These are phyloP conservation scores for Danaus chrysippus DNA, from an alignment of 2,888 invertebrate genomes.

Conservation along the genomic window DNA sequence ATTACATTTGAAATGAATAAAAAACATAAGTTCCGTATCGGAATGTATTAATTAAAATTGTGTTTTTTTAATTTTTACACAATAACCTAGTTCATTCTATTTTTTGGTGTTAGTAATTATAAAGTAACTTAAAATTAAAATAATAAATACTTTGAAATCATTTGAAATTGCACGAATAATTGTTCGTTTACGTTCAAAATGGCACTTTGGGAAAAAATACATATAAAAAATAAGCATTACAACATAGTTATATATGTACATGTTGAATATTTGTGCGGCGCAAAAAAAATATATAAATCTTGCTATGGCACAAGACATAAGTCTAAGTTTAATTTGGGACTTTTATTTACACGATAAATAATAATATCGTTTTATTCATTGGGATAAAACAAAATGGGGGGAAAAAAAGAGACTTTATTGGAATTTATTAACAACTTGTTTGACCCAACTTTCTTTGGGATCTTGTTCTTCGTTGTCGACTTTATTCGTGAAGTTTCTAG, in stretches of 20 bases:
- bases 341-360: constrained; percentile 56
- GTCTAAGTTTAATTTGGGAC: constrained; percentile 50
- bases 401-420: constrained; percentile 66
- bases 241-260: constrained; percentile 34
- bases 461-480: constrained; percentile 43
- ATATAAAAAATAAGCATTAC: constrained; percentile 56
- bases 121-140: constrained; percentile 54
- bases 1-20: not conserved
- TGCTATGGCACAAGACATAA: constrained; percentile 70
- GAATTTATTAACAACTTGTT: constrained; percentile 85
- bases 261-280: constrained; percentile 40
- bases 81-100: constrained; percentile 48
- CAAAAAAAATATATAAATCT: constrained; percentile 43
- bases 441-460: constrained; percentile 83
- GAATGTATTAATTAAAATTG: constrained; percentile 28
- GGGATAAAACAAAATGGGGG: constrained; percentile 49
- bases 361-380: constrained; percentile 40
- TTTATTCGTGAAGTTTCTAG: constrained; percentile 11
- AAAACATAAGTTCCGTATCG: constrained; percentile 24
- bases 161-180: constrained; percentile 59
- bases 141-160: constrained; percentile 64
- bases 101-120: constrained; percentile 77
- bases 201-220: constrained; percentile 69
- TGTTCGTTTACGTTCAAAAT: constrained; percentile 44
- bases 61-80: constrained; percentile 20